A percentile compares a stretch with the other conserved stretches of the same genome.
These are phyloP conservation scores for Apodemia zela DNA, from an alignment of 2,888 invertebrate genomes.

Conservation along the genomic window DNA sequence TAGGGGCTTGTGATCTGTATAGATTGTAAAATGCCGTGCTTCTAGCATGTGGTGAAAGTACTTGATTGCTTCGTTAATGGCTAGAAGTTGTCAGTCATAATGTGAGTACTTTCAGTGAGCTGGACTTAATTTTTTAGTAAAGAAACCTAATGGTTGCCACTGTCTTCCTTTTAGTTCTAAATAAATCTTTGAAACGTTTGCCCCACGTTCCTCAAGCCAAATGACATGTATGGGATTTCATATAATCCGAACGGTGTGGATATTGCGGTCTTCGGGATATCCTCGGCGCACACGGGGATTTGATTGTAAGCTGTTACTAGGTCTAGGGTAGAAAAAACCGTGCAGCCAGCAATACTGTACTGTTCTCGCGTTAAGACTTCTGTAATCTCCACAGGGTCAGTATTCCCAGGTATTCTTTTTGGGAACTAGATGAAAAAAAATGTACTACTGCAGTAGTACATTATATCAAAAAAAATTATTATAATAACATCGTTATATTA, in stretches of 20 bases:
- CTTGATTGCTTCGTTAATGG: not conserved
- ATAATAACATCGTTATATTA: too few species aligned
- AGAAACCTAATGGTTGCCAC: conserved; percentile 6
- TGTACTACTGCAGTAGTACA: too few species aligned
- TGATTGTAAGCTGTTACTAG: conserved; percentile 44
- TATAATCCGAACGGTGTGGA: conserved; percentile 21
- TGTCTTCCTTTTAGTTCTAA: conserved; percentile 25
- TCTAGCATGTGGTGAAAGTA: conserved; percentile 2
- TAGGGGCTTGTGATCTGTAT: conserved; percentile 7
- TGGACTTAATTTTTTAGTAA: not conserved
- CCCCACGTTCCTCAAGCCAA: not conserved
- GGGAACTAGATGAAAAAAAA: conserved; percentile 26
- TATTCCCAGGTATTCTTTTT: conserved; percentile 19
- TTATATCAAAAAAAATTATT: too few species aligned
- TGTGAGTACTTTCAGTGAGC: not conserved
- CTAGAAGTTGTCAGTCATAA: not conserved
- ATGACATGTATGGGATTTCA: not conserved
- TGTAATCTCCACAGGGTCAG: conserved; percentile 43
- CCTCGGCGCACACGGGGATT: conserved; percentile 40
- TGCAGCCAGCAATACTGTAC: conserved; percentile 19
- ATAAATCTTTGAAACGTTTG: conserved; percentile 30
- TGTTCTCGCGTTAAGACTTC: conserved; percentile 37
- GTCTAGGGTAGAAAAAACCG: conserved; percentile 2
- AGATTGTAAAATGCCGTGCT: not conserved
- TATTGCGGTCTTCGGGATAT: conserved; percentile 38